Percentiles rank a stretch among this genome's conserved stretches.
These are phyloP conservation scores for Tiliacea citrago DNA, from an alignment of 2,888 invertebrate genomes.

Conservation along the genomic window DNA sequence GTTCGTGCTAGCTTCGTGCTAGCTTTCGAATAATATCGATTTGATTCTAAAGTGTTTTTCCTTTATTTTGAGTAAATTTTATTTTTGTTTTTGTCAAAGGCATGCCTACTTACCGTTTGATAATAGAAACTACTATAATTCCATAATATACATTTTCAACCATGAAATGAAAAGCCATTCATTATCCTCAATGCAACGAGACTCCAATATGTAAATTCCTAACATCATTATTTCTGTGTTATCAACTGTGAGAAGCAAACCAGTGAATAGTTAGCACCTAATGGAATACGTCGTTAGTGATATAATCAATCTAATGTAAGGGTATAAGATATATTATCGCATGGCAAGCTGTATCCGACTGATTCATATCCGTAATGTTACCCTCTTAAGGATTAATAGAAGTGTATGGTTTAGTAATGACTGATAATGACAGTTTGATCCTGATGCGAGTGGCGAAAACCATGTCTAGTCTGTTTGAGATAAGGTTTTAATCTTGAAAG, in stretches of 20 bases:
- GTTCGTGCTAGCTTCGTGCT: not conserved
- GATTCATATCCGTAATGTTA: constrained; percentile 37
- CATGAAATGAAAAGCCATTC: constrained; percentile 16
- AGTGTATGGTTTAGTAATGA: constrained; percentile 29
- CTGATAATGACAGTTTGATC: constrained; percentile 37
- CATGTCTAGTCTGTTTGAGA: not conserved
- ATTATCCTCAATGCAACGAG: constrained; percentile 35
- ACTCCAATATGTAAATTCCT: constrained; percentile 38
- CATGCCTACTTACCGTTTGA: not conserved
- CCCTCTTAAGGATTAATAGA: constrained; percentile 25
- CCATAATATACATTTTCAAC: not conserved
- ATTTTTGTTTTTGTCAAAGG: not conserved
- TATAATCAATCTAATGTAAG: constrained; percentile 61
- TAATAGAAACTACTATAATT: not conserved
- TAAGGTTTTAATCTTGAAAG: not conserved
- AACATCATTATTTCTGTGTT: constrained; percentile 35
- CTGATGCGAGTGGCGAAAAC: not conserved
- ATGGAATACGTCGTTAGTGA: constrained; percentile 63
- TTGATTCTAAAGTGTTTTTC: not conserved
- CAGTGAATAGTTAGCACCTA: constrained; percentile 60
- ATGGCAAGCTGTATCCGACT: constrained; percentile 25
- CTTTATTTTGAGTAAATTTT: not conserved
- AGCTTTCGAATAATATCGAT: too few species aligned
- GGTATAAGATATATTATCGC: constrained; percentile 27
- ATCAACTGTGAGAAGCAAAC: constrained; percentile 40